Evolutionary conservation across 2,113 vertebrate genomes (phyloP), one percentile per base, ranked within the genome.

Genomic region (Xyliphius kryptos): DNA sequence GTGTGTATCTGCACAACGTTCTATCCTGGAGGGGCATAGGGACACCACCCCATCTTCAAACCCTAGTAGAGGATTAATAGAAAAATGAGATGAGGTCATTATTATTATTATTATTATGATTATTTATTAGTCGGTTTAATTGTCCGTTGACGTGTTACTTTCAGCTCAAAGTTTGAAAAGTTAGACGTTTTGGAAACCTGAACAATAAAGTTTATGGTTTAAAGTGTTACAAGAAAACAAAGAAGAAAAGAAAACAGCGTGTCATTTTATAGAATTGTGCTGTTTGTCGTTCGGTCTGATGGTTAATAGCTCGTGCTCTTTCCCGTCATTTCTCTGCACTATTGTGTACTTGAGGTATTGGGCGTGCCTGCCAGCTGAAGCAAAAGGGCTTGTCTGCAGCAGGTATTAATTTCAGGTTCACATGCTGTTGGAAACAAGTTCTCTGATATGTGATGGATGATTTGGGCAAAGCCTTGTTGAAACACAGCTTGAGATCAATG

Each of bases 401-500:
- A 58, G 87, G 87, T 91, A 90, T 89, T 93, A 83, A 89, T 93
- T 92, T 94, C 92, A 87, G 86, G 87, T 78, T 80, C 84, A 90
- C 74, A 79, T 80, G 86, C 71, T 86, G 79, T 80, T 75, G 73
- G 83, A 81, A 72, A 82, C 83, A 19, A 79, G 82, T 74, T 69
- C 84, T 89, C 86, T 88, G 79, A 72, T 61, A 58, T 72, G 72
- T 86, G 84, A 91, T 86, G 83, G 87, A 88, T 88, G 77, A 76
- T 77, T 50, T 72, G 70, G 80, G 83, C 71, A 51, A 77, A 63
- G 73, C 66, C 68, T 77, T 79, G 64, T 86, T 79, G 82, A 78
- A 76, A 63, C 75, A 74, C 17, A 37, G 6, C 76, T 74, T 58
- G 40, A 67, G 69, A n/a, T 26, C 15, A 66, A 79, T 62, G 82